Base-by-base conservation (phyloP, 1,140 invertebrate species). In the Zophobas morio region DNA sequence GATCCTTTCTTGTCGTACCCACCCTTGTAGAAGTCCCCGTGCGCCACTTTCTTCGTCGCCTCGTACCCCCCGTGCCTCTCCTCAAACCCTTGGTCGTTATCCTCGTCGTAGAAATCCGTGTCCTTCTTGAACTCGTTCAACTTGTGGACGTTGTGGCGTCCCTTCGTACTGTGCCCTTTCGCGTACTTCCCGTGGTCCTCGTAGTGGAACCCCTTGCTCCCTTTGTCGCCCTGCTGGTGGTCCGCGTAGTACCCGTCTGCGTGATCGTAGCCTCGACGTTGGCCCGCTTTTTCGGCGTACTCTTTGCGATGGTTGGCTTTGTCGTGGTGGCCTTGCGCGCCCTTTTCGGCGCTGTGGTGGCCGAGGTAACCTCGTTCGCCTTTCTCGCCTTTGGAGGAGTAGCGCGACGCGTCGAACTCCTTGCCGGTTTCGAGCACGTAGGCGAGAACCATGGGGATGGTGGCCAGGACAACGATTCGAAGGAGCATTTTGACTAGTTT, bases 51-150 rank as follows among this genome's bases (percentile, higher is more conserved):
- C 56, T 86, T 86, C 39, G 71, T 75, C 20, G 77, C 6, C 76
- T 91, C 88, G 75, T 89, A 86, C 0, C 85, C 85, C 1, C 89
- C 89, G 47, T 89, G 87, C 76, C 91, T 90, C 78, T 90, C 87
- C 75, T 90, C 88, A 57, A 89, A 88, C 40, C 88, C 89, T 77
- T 86, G 88, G 75, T 90, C 89, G 83, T 90, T 89, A 79, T 90
- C 87, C 81, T 90, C 89, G 78, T 90, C 89, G 83, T 89, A 90
- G 86, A 90, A 91, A 78, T 92, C 89, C 60, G 91, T 91, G 74
- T 92, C 88, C 82, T 93, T 93, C 81, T 92, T 91, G 81, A 88
- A 92, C 80, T 92, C 91, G 83, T 93, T 91, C 46, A 92, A 84
- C 78, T 92, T 92, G 81, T 92, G 90, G 0, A 92, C 87, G 77